phyloP scores from a whole-genome alignment of 2,797 vertebrate species.

The Simalia tracyae region DNA sequence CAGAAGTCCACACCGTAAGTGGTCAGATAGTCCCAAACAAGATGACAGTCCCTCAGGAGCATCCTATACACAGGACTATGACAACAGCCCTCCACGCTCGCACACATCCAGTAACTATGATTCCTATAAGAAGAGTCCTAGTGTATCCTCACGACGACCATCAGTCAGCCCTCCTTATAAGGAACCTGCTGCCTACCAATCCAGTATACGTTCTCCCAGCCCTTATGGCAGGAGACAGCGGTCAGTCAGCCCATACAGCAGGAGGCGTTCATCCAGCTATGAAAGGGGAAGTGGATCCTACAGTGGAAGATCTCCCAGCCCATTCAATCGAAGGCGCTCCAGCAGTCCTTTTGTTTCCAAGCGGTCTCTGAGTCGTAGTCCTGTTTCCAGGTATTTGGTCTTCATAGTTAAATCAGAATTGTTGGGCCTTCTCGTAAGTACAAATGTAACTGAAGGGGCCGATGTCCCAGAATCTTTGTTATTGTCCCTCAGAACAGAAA shows the following conservation, averaged over 20 bases:
- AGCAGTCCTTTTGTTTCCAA: constrained; percentile 89
- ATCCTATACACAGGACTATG: constrained; percentile 84
- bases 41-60: constrained; percentile 85
- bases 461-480: neutral
- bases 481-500: neutral
- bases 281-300: constrained; percentile 89
- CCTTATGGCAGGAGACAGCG: constrained; percentile 84
- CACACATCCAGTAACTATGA: constrained; percentile 79
- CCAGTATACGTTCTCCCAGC: constrained; percentile 79
- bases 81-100: constrained; percentile 80
- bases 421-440: neutral
- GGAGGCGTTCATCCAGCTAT: constrained; percentile 92
- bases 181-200: constrained; percentile 78
- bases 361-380: constrained; percentile 93
- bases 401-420: neutral
- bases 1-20: constrained; percentile 85
- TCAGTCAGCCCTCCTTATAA: constrained; percentile 78
- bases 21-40: constrained; percentile 84
- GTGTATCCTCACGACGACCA: constrained; percentile 71
- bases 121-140: constrained; percentile 76
- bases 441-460: neutral
- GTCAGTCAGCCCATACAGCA: constrained; percentile 80
- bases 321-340: constrained; percentile 84
- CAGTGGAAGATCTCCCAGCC: constrained; percentile 80
- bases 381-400: constrained; percentile 85